Evolutionary conservation across 2,113 vertebrate species (phyloP), one percentile per base, ranked within the genome.

Genomic region (Prietella phreatophila): DNA sequence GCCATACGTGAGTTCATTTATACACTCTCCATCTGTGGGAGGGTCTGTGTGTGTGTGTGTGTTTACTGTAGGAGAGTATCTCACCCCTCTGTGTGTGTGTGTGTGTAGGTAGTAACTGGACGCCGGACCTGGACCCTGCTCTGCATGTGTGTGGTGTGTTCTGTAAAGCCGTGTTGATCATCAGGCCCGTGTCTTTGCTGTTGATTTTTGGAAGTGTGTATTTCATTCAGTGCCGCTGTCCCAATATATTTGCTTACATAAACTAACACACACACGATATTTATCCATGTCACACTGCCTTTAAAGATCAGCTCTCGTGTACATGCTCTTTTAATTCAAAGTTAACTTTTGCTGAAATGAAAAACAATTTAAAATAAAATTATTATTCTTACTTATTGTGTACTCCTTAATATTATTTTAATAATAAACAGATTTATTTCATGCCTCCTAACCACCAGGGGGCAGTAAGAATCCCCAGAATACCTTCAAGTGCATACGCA

Each of bases 1-100:
- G 36, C 58, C 27, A 92, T 69, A 92, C 69, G 96, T 97, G 95
- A 95, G 92, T 89, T 42, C 13, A 69, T 79, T 27, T 91, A 91
- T 84, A 33, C n/a, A 81, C 5, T 89, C 27, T 89, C 30, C 53
- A 42, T 85, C 42, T 83, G 36, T 65, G 42, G 65, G 55, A 30
- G 14, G 61, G 75, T 11, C 11, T 84, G 56, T 47, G 42, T 53
- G 30, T 47, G 42, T 53, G 30, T 50, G 25, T 82, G 84, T 90
- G 27, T 82, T 33, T 36, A 33, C 17, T 71, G 30, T 36, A 36
- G 15, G 15, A 80, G 25, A 80, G 4, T 55, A 17, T 87, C 14
- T 69, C 13, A 0, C 36, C 85, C 55, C 27, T 67, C 20, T 65
- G 19, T 71, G 73, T 87, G 5, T n/a, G 83, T 83, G 92, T 90